phyloP scores from a whole-genome alignment of 2,113 vertebrate species.

The Hydropotes inermis region DNA sequence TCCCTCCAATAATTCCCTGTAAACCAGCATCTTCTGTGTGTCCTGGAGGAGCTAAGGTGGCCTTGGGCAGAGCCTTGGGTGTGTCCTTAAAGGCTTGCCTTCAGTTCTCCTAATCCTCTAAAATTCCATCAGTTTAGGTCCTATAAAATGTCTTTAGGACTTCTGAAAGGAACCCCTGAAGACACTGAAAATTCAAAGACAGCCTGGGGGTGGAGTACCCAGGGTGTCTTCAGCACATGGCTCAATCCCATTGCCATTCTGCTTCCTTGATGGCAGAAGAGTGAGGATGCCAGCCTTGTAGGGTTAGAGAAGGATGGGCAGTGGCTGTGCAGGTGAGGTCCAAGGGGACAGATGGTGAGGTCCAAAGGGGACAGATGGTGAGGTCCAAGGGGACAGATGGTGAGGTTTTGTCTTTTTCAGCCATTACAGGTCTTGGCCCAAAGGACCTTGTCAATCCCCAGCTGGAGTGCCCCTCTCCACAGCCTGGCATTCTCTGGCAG shows the following conservation, averaged over 20 bases:
- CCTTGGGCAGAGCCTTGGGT: not conserved
- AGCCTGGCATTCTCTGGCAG: not conserved
- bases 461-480: not conserved
- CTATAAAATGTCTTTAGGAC: not conserved
- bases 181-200: not conserved
- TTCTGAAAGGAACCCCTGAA: not conserved
- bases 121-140: not conserved
- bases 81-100: not conserved
- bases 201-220: not conserved
- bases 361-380: not conserved
- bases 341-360: not conserved
- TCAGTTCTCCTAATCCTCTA: not conserved
- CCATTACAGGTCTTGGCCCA: not conserved
- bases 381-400: not conserved
- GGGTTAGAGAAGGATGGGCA: not conserved
- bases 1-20: not conserved
- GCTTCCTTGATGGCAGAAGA: not conserved
- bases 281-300: accelerated
- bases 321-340: not conserved
- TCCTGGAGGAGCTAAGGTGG: not conserved
- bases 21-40: not conserved
- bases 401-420: not conserved
- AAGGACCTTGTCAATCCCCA: not conserved
- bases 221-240: not conserved
- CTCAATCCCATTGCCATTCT: no score